phyloP scores from a whole-genome alignment of 2,113 vertebrate genomes.

The Passer montanus region DNA sequence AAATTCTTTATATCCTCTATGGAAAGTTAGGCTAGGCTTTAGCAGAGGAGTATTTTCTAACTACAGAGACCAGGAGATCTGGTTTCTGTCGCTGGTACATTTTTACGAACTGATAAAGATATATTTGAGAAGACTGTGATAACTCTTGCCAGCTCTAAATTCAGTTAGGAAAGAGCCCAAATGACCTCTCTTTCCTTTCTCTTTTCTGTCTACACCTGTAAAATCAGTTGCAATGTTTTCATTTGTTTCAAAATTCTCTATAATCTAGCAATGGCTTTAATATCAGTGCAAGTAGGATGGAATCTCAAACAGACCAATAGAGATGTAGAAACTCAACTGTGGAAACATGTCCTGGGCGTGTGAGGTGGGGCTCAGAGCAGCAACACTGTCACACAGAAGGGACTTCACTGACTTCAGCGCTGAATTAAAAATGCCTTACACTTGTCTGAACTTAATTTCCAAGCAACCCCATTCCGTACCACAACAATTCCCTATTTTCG shows the following conservation, averaged over 20 bases:
- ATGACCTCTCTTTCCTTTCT: background rate
- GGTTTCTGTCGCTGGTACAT: background rate
- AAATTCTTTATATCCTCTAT: background rate
- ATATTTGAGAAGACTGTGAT: background rate
- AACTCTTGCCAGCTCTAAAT: background rate
- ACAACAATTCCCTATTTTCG: slow-evolving; percentile 70
- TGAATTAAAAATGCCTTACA: background rate
- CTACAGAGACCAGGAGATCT: background rate
- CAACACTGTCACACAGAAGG: background rate
- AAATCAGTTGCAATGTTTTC: background rate
- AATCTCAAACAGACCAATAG: background rate
- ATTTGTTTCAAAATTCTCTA: background rate
- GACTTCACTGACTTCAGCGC: background rate
- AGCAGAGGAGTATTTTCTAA: background rate
- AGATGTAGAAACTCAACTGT: background rate
- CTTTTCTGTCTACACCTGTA: background rate
- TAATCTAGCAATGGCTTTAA: background rate
- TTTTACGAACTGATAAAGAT: background rate
- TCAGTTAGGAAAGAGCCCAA: background rate
- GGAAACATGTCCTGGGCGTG: background rate
- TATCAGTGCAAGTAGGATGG: background rate
- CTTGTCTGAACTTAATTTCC: slow-evolving; percentile 42
- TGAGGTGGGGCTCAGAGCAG: background rate
- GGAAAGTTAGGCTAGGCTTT: background rate
- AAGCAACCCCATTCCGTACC: slow-evolving; percentile 50